Base-by-base conservation (phyloP, 2,888 invertebrate genomes). In the Drosophila ezoana region DNA sequence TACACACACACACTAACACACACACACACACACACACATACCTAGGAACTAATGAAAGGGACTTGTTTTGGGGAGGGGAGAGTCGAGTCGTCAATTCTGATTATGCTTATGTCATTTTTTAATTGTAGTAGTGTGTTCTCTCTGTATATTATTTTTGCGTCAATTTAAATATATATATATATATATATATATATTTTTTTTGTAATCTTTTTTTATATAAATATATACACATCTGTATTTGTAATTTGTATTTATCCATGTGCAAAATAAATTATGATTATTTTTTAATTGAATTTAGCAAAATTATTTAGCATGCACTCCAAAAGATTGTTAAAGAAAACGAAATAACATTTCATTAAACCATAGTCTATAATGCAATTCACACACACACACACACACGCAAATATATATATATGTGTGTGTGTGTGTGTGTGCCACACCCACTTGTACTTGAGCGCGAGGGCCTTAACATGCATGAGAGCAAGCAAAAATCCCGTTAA, bases 161-260 rank as follows among this genome's bases (percentile, higher is more conserved):
- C 76, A 76, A 58, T 72, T 48, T 77, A 63, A 61, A 51, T 33
- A 75, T 72, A 48, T 56, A 56, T 70, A 63, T 64, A 51, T 33
- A 75, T 72, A 48, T 56, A 56, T 70, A 49, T 52, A 62, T 59
- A 37, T 51, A 14, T 8, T 16, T 43, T 79, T 70, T 75, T 83
- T 88, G 65, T 54, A 72, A 57, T 79, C 48, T 60, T 75, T 70
- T 82, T 74, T 60, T 73, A 51, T 79, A 59, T 59, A 66, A 66
- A 60, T 63, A 65, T 81, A 81, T 56, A 79, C 62, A 83, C 51
- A 56, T 49, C 43, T 61, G 74, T 68, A 89, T 70, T 71, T 87
- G 75, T 89, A 85, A 82, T 89, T 80, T 87, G 74, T 89, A 85
- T 87, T 89, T 89, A 89, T 87, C 81, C 73, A 79, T 89, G 89